Evolutionary conservation across 1,140 invertebrate species (phyloP), one percentile per base, ranked within the genome.

Genomic region (Drosophila guanche): DNA sequence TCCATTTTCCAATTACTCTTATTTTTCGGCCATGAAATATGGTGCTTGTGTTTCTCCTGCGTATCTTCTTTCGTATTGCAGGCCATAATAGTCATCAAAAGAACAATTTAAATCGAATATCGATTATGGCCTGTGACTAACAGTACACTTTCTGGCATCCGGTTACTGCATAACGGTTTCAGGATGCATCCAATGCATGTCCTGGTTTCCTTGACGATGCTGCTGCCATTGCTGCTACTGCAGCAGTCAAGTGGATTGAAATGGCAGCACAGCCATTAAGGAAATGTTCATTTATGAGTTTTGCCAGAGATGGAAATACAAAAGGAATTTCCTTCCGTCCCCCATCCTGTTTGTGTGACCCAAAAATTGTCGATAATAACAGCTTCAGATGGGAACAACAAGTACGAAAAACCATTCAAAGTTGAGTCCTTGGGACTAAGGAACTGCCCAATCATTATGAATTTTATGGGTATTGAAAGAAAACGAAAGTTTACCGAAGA

Each of bases 261-360:
- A 40, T 41, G 59, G 65, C 56, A 57, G 73, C 54, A 20, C 52
- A 74, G 47, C 41, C 59, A 52, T 66, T 54, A 57, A 74, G 68
- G 70, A 84, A 80, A 85, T 86, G 75, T 80, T 76, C 81, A 86
- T 76, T 86, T 85, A 80, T 80, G 72, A 76, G 56, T 63, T 70
- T 79, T 73, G 66, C 56, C 41, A 59, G 74, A 52, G 56, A 66
- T 33, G 69, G 69, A 55, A 79, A 63, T 54, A 69, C 59, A 69
- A 86, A 65, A 56, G 53, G 41, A 48, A 33, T 55, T 56, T 47
- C 48, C 45, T 23, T 43, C 16, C 45, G 16, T 50, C 57, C 55
- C 47, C 14, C 42, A 33, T 37, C 10, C 33, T 52, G 16, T 23
- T 16, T 29, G 29, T 53, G 50, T 63, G 51, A 42, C 37, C 67